Evolutionary conservation across 2,888 invertebrate species (phyloP), one percentile per base, ranked within the genome.

Genomic region (Ichneumoninae sp.): DNA sequence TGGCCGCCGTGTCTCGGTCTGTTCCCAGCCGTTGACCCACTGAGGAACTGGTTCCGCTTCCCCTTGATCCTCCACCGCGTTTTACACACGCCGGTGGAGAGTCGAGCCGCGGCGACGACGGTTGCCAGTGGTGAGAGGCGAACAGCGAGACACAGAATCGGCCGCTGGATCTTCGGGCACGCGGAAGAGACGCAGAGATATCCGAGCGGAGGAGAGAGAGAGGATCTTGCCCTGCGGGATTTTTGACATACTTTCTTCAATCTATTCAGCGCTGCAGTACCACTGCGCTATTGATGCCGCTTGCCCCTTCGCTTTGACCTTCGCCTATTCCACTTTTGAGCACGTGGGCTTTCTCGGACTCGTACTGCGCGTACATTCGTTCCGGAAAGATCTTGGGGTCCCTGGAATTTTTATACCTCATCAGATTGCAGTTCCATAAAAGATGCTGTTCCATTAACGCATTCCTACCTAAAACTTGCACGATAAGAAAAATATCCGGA

Each of bases 231-330:
- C 88, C 88, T 86, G 90, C 89, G 88, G 90, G 90, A 93, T 93
- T 93, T 93, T 92, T 93, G 93, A 93, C 93, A 93, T 89, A 93
- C 93, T 93, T 93, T 93, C 93, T 87, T 88, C 88, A 77, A 82
- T 75, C 80, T 69, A 65, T 36, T 72, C 60, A 60, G 66, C 60
- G 44, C 16, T 47, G 44, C 75, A 70, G n/a, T 62, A 22, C 52
- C 52, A 22, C 19, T 26, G 16, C 30, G 62, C 30, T 57, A 52
- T 66, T 16, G 57, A 40, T 47, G 70, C 72, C 83, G 83, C 75
- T 86, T 86, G 83, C 84, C 82, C 84, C 86, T 89, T 89, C 87
- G 89, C 89, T 90, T 90, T 91, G 91, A 92, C 91, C 92, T 91
- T 92, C 87, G 89, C 89, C 89, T 90, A 91, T 90, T 90, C 90